Percentiles rank a stretch among this genome's conserved stretches.
These are phyloP conservation scores for Dysmachus trigonus DNA, from an alignment of 2,888 invertebrate genomes.

Conservation along the genomic window DNA sequence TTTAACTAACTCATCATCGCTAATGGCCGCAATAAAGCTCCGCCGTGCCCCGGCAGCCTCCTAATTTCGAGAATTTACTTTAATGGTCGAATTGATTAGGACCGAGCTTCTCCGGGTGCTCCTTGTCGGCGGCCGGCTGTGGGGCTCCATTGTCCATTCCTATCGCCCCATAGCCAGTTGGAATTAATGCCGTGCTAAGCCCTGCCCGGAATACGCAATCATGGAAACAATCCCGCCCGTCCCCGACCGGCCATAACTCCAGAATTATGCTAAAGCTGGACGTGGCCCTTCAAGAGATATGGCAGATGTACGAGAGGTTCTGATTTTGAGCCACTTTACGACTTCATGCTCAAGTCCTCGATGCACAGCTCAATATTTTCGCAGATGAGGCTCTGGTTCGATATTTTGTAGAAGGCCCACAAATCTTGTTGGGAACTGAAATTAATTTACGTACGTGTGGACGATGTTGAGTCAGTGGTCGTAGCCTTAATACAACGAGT, in stretches of 20 bases:
- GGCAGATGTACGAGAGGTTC: background rate
- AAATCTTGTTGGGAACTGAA: background rate
- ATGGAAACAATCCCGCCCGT: background rate
- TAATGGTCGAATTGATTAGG: constrained; percentile 27
- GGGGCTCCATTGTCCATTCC: constrained; percentile 5
- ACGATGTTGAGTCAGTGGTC: too few species aligned
- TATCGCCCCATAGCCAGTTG: background rate
- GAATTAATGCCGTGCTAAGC: constrained; percentile 12
- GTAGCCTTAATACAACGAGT: too few species aligned
- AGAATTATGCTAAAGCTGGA: background rate
- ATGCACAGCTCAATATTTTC: background rate
- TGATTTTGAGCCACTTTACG: background rate
- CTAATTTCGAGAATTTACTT: constrained; percentile 14
- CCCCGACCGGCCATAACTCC: background rate
- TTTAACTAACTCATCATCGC: constrained; percentile 30
- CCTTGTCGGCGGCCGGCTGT: background rate
- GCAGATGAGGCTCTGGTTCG: background rate
- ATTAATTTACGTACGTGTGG: background rate
- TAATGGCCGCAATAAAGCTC: constrained; percentile 18
- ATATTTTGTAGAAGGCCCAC: background rate
- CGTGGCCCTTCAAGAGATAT: background rate
- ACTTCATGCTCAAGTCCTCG: background rate
- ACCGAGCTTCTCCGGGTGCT: background rate
- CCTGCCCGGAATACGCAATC: constrained; percentile 9
- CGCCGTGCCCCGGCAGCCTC: background rate